Evolutionary conservation across 2,797 vertebrate species (phyloP), one percentile per base, ranked within the genome.

Genomic region (Rhyacichthys aspro): DNA sequence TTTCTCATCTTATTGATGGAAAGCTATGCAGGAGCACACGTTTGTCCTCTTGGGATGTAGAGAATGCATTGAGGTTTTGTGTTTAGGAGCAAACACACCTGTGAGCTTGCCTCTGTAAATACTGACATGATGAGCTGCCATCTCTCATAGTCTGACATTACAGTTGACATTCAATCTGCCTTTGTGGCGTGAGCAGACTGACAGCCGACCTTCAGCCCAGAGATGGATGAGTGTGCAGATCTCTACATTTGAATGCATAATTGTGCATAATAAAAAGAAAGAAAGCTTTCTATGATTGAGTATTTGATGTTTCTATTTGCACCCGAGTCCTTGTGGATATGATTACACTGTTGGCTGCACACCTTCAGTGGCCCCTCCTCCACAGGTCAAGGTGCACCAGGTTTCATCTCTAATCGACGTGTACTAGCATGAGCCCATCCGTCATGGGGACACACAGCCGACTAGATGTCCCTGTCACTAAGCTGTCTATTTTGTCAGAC

Each of bases 401-500:
- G 79, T 88, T 83, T 86, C 77, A 87, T 90, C 82, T 87, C 71
- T 77, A 72, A 79, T 83, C 74, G 37, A 33, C 16, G 63, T 59
- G 72, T 48, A 77, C 71, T 74, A 74, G 74, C 74, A 67, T 67
- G 72, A 70, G 75, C 67, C 74, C 85, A 89, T 90, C 74, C 84
- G 85, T 90, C 90, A 89, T 71, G 62, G 67, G 68, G 81, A 67
- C 75, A 32, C 63, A 67, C 74, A 72, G 80, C 79, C 81, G 56
- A 77, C 72, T 81, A 61, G 73, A 83, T 77, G 81, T 89, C 83
- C 76, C 82, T 38, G 85, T 86, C 88, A 72, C 80, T 83, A 79
- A 88, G 79, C 87, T 83, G 83, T 90, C 84, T 77, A 8, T 84
- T 87, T 66, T 79, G 87, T 86, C 86, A 85, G 72, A 58, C 36